Evolutionary conservation across 2,797 vertebrate genomes (phyloP), one percentile per base, ranked within the genome.

Genomic region (Microctenopoma stevenorrisi): DNA sequence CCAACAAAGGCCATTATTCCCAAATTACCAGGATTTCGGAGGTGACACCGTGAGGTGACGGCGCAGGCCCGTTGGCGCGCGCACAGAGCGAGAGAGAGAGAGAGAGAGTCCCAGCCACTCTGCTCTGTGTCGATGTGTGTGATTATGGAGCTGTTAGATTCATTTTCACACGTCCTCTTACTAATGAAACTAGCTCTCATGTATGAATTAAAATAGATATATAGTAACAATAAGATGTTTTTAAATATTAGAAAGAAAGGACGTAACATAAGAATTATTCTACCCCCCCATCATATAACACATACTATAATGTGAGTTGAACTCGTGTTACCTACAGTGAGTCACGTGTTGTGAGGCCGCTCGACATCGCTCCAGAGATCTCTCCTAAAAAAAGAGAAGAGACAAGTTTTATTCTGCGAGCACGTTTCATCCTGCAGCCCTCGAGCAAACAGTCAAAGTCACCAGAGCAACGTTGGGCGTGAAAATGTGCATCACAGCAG

Each of bases 281-380:
- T 35, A 35, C 33, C 33, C 33, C 58, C 26, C 9, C 33, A 35
- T 1, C 28, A 6, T 35, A 35, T 35, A 35, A 33, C 4, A 33
- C 7, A 33, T 33, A 33, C 30, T 33, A 33, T 33, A 33, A 33
- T 33, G 7, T 5, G 46, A 69, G 64, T 68, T 43, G 55, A 14
- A 44, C 33, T 11, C 52, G 4, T 54, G n/a, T 77, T 72, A 76
- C 72, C 74, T 76, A 76, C 55, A 76, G 72, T 66, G 14, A 82
- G 80, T 79, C 88, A 85, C 75, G 85, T 84, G 85, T n/a, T 82
- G 64, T 73, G 72, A 84, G 77, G 83, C 78, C 80, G 81, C 80
- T 79, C 72, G 79, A 58, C 65, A 78, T 84, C 77, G 86, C 79
- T 85, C 82, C 74, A 68, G 78, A 74, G 65, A 82, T 81, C 64